Conservation (phyloP, 1,140 invertebrate species). For the Drosophila ficusphila region DNA sequence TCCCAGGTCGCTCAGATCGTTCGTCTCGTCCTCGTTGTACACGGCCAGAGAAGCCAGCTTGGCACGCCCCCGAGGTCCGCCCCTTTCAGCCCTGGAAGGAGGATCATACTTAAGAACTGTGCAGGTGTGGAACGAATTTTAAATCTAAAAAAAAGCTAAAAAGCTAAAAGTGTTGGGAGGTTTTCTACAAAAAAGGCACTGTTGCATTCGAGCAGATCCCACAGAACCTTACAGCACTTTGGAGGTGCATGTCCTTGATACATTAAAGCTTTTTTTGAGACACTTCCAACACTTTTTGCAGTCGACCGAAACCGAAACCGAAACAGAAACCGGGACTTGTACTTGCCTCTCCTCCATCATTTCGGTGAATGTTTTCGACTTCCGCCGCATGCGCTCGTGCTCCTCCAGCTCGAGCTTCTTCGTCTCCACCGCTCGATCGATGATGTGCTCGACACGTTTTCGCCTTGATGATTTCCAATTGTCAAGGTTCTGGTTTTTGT, state of each 20-base stretch:
- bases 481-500: slow-evolving; percentile 91
- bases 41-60: slow-evolving; percentile 87
- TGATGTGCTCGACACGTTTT: slow-evolving; percentile 95
- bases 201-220: too few relatives aligned
- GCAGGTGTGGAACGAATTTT: too few relatives aligned
- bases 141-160: too few relatives aligned
- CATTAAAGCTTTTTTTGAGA: not conserved
- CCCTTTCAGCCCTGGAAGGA: slow-evolving; percentile 85
- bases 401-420: slow-evolving; percentile 93
- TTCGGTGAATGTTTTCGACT: slow-evolving; percentile 96
- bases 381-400: slow-evolving; percentile 88
- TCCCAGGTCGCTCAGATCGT: slow-evolving; percentile 92
- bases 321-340: not conserved
- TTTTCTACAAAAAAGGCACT: too few relatives aligned
- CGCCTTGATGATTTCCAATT: slow-evolving; percentile 96
- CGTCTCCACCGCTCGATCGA: slow-evolving; percentile 94
- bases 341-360: slow-evolving; percentile 95
- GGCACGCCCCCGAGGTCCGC: slow-evolving; percentile 73
- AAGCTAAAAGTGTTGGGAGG: too few relatives aligned
- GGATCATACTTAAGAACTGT: too few relatives aligned
- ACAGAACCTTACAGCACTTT: too few relatives aligned
- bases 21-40: slow-evolving; percentile 91
- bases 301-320: not conserved
- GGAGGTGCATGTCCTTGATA: not conserved
- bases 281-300: not conserved